These are phyloP conservation scores for Enteromius argenteus DNA, from an alignment of 2,797 vertebrate species.

Conservation along the genomic window DNA sequence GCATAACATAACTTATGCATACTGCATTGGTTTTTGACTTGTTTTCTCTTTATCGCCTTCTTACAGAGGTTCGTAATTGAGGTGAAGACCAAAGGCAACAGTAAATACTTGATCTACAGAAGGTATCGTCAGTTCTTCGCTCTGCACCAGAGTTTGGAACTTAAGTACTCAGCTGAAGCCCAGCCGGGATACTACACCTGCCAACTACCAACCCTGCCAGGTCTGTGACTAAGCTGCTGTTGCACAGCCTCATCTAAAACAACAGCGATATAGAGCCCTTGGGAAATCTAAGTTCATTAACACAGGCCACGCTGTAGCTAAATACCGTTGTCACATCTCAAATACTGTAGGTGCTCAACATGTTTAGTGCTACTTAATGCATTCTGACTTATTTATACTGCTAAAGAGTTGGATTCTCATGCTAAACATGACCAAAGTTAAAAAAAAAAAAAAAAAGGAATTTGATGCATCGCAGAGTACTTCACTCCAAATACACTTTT, in stretches of 20 bases:
- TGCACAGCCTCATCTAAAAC: background rate
- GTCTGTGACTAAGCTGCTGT: constrained; percentile 70
- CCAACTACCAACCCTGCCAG: constrained; percentile 84
- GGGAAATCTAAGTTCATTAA: background rate
- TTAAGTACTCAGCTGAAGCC: constrained; percentile 81
- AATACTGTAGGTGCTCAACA: background rate
- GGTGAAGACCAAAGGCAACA: constrained; percentile 91
- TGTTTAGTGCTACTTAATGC: background rate
- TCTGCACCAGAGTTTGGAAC: constrained; percentile 86
- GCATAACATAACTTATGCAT: background rate
- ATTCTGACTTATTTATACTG: background rate
- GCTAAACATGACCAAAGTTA: background rate
- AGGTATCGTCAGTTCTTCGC: constrained; percentile 89
- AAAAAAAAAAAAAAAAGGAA: too few species aligned
- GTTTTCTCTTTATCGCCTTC: background rate
- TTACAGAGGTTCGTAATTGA: constrained; percentile 89
- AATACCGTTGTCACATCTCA: background rate
- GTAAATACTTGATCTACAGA: constrained; percentile 93
- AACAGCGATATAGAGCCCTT: background rate
- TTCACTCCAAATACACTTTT: background rate
- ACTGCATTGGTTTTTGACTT: background rate
- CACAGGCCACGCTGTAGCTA: background rate
- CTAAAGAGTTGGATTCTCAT: background rate
- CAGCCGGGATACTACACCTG: constrained; percentile 75
- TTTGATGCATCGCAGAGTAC: background rate